Base-by-base conservation (phyloP, 2,113 vertebrate genomes). In the Irena cyanogastra region DNA sequence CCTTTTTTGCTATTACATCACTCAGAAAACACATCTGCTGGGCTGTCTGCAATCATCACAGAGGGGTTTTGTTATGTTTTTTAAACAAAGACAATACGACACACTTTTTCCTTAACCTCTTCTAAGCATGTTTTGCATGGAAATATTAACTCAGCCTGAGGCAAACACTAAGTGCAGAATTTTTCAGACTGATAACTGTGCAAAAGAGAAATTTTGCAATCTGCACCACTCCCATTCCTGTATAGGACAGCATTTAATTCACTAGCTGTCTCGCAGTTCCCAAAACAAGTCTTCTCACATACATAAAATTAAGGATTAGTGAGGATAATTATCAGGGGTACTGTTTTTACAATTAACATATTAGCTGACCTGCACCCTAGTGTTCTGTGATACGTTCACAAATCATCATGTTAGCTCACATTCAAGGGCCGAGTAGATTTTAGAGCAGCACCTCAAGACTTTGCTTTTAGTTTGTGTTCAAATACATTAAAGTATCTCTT, bases 1-100 rank as follows among this genome's bases (percentile, higher is more conserved):
- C 95, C 94, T 92, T 92, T 97, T 90, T 5, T 81, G 79, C 72
- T 84, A 81, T 88, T 88, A 90, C 85, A 41, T 96, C 96, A 96
- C 68, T 89, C 68, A 68, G 56, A 91, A 90, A 94, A 83, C 85
- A 96, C 88, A 97, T 95, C 93, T 97, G 94, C 92, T 65, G 65
- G 12, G 37, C 56, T 0, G 47, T 86, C 91, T 84, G 84, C 70
- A 88, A 49, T 33, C 60, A 89, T 9, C 72, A 96, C 64, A 94
- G 86, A 81, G 26, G 26, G 28, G 28, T 10, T 89, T 94, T 92
- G 64, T 90, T 47, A 65, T 20, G 16, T 28, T 93, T 85, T 91
- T 91, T 23, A 54, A 75, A 86, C 35, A 92, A 41, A 92, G 65
- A 33, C 31, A 85, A 44, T 70, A 54, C 8, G 71, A 63, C 12